Conservation (phyloP, 2,113 vertebrate genomes). For the Amphiprion ocellaris region DNA sequence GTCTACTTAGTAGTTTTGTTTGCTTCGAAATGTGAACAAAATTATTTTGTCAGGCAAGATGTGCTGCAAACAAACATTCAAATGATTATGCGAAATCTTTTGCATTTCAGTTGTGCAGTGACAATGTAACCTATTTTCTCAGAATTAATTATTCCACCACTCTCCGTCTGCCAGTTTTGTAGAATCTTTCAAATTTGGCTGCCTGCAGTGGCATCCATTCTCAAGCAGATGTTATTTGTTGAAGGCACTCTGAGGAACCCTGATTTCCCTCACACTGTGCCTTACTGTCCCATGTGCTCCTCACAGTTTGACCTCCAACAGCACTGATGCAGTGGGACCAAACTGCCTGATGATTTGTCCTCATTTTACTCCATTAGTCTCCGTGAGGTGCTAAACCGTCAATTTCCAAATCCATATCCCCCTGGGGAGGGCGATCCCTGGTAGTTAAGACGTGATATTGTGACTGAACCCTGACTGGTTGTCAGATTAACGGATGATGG, state of each 20-base stretch:
- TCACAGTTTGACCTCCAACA: slow-evolving; percentile 11
- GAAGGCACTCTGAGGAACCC: slow-evolving; percentile 2
- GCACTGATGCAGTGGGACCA: slow-evolving; percentile 7
- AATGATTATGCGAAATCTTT: slow-evolving; percentile 34
- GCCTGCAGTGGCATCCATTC: slow-evolving; percentile 18
- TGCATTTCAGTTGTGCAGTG: slow-evolving; percentile 34
- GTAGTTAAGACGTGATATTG: slow-evolving; percentile 29
- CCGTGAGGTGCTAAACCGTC: slow-evolving; percentile 23
- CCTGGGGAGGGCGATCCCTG: slow-evolving; percentile 7
- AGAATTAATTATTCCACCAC: slow-evolving; percentile 35
- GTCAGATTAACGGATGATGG: slow-evolving; percentile 61
- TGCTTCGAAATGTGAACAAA: slow-evolving; percentile 25
- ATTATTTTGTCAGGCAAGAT: slow-evolving; percentile 1
- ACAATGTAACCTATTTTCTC: slow-evolving; percentile 28
- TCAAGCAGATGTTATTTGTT: slow-evolving; percentile 42
- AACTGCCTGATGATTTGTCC: slow-evolving; percentile 59
- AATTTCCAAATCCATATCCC: slow-evolving; percentile 56
- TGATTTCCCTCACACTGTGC: not conserved
- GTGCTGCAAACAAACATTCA: slow-evolving; percentile 37
- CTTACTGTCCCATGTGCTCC: slow-evolving; percentile 3
- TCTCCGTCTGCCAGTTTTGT: slow-evolving; percentile 39
- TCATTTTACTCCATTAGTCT: slow-evolving; percentile 49
- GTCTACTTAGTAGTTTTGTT: not conserved
- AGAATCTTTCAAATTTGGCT: slow-evolving; percentile 24
- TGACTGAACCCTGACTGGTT: slow-evolving; percentile 53